Conservation (phyloP, 64 coral and sea anemone species). For the Anthopleura sola region DNA sequence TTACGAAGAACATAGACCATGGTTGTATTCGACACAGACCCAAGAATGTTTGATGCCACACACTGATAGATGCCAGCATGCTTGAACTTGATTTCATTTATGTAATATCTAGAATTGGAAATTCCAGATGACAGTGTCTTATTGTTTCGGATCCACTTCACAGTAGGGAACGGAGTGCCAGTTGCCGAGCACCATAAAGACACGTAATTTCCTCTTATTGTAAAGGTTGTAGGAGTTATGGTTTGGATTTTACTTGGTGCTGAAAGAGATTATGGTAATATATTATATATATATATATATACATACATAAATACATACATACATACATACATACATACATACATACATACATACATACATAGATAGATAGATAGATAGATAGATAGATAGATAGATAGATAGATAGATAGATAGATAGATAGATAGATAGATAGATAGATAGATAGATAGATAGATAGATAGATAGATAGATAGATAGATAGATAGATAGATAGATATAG, state of each 20-base stretch:
- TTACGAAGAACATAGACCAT: slow-evolving; percentile 40
- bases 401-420: too few species aligned
- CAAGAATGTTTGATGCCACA: slow-evolving; percentile 29
- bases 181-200: neutral
- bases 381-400: too few species aligned
- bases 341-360: too few species aligned
- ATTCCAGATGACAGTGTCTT: slow-evolving; percentile 8
- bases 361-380: too few species aligned
- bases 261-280: neutral
- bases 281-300: too few species aligned
- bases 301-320: too few species aligned
- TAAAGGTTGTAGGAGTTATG: slow-evolving; percentile 25
- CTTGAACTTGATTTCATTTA: neutral
- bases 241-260: slow-evolving; percentile 41
- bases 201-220: neutral
- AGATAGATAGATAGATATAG: too few species aligned
- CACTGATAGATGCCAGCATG: slow-evolving; percentile 42
- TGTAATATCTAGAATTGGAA: slow-evolving; percentile 1
- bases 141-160: neutral
- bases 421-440: too few species aligned
- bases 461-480: too few species aligned
- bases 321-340: too few species aligned
- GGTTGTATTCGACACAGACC: slow-evolving; percentile 28
- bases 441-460: too few species aligned
- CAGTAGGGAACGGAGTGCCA: neutral